These are phyloP conservation scores for Hemichromis elongatus DNA, from an alignment of 2,113 vertebrate genomes.

Conservation along the genomic window DNA sequence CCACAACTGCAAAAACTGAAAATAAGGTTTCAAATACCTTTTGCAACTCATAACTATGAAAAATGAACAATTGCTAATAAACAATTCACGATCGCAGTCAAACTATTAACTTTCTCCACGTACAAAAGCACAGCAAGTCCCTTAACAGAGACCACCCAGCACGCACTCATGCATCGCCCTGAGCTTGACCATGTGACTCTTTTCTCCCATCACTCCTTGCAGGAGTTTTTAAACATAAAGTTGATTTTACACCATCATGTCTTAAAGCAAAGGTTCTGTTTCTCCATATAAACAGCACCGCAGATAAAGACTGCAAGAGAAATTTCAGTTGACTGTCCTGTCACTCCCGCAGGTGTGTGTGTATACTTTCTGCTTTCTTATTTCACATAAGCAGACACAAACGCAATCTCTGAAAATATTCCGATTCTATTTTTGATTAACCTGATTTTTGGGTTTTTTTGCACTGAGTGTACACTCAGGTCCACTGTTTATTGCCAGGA, in stretches of 20 bases:
- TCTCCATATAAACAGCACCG: not conserved
- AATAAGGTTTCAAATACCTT: not conserved
- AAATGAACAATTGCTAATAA: not conserved
- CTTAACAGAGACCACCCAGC: not conserved
- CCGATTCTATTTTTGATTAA: not conserved
- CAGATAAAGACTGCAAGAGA: not conserved
- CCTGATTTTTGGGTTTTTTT: not conserved
- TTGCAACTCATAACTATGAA: not conserved
- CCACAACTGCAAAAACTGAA: not conserved
- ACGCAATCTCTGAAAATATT: not conserved
- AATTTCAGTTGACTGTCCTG: not conserved
- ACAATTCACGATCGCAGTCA: not conserved
- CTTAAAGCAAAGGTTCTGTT: not conserved
- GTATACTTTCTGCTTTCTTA: not conserved
- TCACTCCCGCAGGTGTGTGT: not conserved
- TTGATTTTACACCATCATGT: not conserved
- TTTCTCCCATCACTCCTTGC: not conserved
- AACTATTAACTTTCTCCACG: not conserved
- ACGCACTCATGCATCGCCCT: not conserved
- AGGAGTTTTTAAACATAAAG: not conserved
- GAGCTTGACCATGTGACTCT: not conserved
- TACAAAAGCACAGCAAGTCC: not conserved
- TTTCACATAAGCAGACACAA: not conserved
- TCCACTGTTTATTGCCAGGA: not conserved
- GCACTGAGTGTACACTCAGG: not conserved